Base-by-base conservation (phyloP, 2,797 vertebrate species). In the Sebastes variabilis region DNA sequence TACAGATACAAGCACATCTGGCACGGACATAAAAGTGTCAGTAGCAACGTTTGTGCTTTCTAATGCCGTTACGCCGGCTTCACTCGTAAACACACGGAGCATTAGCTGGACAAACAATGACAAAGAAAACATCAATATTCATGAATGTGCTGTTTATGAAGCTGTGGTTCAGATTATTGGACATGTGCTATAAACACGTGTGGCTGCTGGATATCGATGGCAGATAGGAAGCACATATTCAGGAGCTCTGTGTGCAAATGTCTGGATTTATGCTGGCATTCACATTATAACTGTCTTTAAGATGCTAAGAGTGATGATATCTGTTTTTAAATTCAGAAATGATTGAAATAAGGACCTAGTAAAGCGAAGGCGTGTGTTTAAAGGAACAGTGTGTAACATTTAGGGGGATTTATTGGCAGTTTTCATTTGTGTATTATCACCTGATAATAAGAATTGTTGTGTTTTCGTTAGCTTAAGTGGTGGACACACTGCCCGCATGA, bases 11-110 rank as follows among this genome's bases (percentile, higher is more conserved):
- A 72, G 65, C 68, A 66, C 81, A 87, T 89, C 83, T 85, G 83
- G 82, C 73, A 13, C 16, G 14, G 68, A 84, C 85, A 83, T 82
- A 56, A 84, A 84, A 81, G 83, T 73, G 77, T 83, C 78, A 88
- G 82, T 1, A 36, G 69, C 85, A 72, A 32, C 52, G 24, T 27
- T 58, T 55, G 60, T 70, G 64, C 34, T 87, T 87, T 24, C 72
- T 66, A 52, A 84, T 14, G 55, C 64, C 66, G 55, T 88, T 81
- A 61, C 64, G 70, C 22, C 32, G 0, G 3, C 77, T 72, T 64
- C 46, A 10, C 54, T 77, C 68, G 73, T 82, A 66, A 81, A 89
- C 88, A 68, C 62, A 32, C 5, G 5, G 34, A 85, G 38, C 20
- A 5, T 74, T 8, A 49, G 49, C 72, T 70, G 32, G 6, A 69